Conservation (phyloP, 2,888 invertebrate species). For the Idaea biselata region DNA sequence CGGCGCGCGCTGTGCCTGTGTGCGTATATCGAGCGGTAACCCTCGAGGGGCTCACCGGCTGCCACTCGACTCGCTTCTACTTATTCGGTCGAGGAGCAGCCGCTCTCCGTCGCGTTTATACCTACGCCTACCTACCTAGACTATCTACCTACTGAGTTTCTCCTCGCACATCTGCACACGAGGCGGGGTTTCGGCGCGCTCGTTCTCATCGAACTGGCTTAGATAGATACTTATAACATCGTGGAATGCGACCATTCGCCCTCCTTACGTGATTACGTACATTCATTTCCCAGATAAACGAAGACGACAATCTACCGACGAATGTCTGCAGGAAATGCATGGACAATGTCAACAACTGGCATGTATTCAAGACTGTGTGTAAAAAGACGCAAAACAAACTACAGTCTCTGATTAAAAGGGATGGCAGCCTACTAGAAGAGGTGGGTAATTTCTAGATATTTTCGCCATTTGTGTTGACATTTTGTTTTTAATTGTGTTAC, state of each 20-base stretch:
- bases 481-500: conserved; percentile 36
- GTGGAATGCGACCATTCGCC: conserved; percentile 61
- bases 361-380: conserved; percentile 83
- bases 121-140: conserved; percentile 77
- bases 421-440: conserved; percentile 78
- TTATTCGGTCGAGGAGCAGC: conserved; percentile 77
- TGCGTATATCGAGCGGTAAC: conserved; percentile 78
- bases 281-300: conserved; percentile 81
- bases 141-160: conserved; percentile 59
- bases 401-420: conserved; percentile 78
- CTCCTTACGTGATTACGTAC: conserved; percentile 69
- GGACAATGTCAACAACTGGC: conserved; percentile 84
- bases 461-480: conserved; percentile 59
- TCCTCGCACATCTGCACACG: conserved; percentile 30
- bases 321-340: conserved; percentile 84
- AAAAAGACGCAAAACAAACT: conserved; percentile 84
- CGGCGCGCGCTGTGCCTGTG: conserved; percentile 70
- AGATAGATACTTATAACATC: conserved; percentile 36
- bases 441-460: conserved; percentile 59
- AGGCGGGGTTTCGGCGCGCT: conserved; percentile 72
- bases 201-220: conserved; percentile 64
- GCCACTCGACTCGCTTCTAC: conserved; percentile 79
- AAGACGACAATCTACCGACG: conserved; percentile 83
- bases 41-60: conserved; percentile 78
- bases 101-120: conserved; percentile 53